Base-by-base conservation (phyloP, 2,797 vertebrate species). In the Amniataba percoides region DNA sequence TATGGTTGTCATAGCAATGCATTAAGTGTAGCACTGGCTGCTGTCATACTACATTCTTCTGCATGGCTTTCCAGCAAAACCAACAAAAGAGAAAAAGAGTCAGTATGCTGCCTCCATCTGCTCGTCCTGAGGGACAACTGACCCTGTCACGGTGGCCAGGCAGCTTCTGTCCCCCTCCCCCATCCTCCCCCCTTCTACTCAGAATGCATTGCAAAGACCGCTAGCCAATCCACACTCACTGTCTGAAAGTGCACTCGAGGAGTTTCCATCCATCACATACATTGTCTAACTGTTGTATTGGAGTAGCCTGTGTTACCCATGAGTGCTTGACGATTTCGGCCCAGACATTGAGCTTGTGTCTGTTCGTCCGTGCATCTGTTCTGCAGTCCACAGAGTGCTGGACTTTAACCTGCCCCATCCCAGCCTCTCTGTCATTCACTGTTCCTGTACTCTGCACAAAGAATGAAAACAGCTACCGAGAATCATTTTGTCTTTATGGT, bases 1-100 rank as follows among this genome's bases (percentile, higher is more conserved):
- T 97, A 97, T 98, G 98, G 97, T 99, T 98, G 97, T 98, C 98
- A 99, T 99, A 98, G 98, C 98, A 98, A 97, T 97, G 97, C 97
- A 97, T 98, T 97, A 97, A 98, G 97, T 96, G 96, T 99, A 99
- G 97, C 97, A 97, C 97, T 99, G 98, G 98, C 98, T 99, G 98
- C 97, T 97, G 96, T 99, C 98, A 98, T 97, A 98, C 97, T 98
- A 98, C 97, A 98, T 99, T 97, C 97, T 97, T 98, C 97, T 99
- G 98, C 98, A 99, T 99, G 98, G 98, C 98, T 99, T 99, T 97
- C 97, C 96, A 97, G 97, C 97, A 97, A 93, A 97, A 97, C 96
- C 89, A 93, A 94, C 92, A 94, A 94, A 92, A 93, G 82, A 93
- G 83, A 90, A 89, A 90, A 91, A 87, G 81, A 92, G 90, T 91